Conservation (phyloP, 2,113 vertebrate genomes). For the Zosterops pallidus region DNA sequence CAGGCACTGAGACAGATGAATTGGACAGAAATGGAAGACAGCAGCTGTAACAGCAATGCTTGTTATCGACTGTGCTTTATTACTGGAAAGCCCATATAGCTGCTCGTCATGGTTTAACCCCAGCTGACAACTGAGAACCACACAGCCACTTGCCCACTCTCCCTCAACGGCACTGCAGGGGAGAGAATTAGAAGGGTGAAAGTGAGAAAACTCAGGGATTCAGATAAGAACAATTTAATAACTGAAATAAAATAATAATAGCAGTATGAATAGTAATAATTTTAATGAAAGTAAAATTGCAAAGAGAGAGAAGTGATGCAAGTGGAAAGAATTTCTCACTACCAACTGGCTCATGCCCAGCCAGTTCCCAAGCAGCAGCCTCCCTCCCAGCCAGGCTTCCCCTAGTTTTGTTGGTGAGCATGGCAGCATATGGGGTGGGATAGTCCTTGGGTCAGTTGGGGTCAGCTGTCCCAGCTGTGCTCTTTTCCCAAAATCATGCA, state of each 20-base stretch:
- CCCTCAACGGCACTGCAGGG: background rate
- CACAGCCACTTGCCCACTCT: background rate
- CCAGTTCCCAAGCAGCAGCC: background rate
- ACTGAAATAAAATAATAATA: background rate
- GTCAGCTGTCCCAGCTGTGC: background rate
- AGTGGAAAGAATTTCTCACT: background rate
- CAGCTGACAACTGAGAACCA: background rate
- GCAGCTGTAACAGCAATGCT: slow-evolving; percentile 56
- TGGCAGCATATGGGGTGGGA: too few relatives aligned
- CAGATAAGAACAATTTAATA: background rate
- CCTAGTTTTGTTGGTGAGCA: background rate
- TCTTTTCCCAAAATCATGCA: background rate
- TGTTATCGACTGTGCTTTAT: slow-evolving; percentile 48
- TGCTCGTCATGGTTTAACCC: background rate
- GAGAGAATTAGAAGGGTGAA: background rate
- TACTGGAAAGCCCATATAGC: slow-evolving; percentile 34
- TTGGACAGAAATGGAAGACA: slow-evolving; percentile 57
- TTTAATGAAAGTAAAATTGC: background rate
- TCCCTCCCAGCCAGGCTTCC: background rate
- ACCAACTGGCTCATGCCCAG: background rate
- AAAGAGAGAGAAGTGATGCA: background rate
- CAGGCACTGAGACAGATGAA: slow-evolving; percentile 64
- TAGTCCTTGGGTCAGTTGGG: background rate
- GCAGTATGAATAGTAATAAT: background rate
- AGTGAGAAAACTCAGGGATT: background rate